Conservation (phyloP, 2,888 invertebrate genomes). For the Nasonovia ribisnigri region DNA sequence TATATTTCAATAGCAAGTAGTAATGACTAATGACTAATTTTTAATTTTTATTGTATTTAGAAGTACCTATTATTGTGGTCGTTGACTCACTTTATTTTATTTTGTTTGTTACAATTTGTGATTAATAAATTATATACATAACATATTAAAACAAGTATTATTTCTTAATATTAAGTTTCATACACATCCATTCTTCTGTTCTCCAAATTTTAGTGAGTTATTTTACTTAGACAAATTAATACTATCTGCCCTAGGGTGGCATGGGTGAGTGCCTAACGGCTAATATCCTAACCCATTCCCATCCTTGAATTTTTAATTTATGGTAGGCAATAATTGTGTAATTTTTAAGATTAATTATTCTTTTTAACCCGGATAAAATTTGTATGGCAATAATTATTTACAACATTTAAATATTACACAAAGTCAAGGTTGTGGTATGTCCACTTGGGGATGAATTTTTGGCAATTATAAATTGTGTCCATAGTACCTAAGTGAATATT, state of each 20-base stretch:
- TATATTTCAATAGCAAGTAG: background rate
- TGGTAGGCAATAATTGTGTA: too few species aligned
- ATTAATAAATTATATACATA: slow-evolving; percentile 26
- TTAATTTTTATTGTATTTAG: background rate
- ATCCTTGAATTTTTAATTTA: too few species aligned
- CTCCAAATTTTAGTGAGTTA: background rate
- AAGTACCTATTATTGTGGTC: slow-evolving; percentile 35
- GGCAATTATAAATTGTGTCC: too few species aligned
- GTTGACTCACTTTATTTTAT: slow-evolving; percentile 18
- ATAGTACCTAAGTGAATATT: too few species aligned
- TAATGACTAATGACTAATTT: slow-evolving; percentile 7
- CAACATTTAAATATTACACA: too few species aligned
- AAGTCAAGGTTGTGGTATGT: too few species aligned
- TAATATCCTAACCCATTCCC: too few species aligned
- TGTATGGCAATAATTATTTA: too few species aligned
- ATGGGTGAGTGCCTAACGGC: background rate
- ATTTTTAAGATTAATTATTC: too few species aligned
- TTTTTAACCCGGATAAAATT: too few species aligned
- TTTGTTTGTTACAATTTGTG: slow-evolving; percentile 21
- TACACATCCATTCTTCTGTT: background rate
- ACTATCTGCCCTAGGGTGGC: background rate
- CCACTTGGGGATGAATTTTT: too few species aligned
- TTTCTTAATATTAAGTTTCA: background rate
- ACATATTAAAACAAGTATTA: background rate
- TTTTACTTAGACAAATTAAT: background rate